A percentile compares a stretch with the other conserved stretches of the same genome.
Evolutionary conservation across 2,888 invertebrate species (phyloP).

Genomic region (Pollenia griseotomentosa): DNA sequence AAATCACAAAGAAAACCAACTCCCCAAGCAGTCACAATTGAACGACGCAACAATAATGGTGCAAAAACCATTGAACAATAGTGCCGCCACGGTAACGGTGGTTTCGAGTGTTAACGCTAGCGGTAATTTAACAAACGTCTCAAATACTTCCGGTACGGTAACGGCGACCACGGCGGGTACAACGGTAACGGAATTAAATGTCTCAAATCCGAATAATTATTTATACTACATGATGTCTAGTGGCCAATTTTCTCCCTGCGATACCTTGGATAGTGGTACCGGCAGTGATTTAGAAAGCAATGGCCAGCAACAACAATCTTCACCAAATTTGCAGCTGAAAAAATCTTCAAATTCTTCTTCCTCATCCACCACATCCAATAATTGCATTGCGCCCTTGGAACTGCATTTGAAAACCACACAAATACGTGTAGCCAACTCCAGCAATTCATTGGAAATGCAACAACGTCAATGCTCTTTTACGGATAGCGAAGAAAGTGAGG

Average conservation of each 20-base stretch:
- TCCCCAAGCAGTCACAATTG: slow-evolving; percentile 34
- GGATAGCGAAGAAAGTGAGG: slow-evolving; percentile 87
- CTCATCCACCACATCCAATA: slow-evolving; percentile 21
- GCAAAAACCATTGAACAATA: slow-evolving; percentile 74
- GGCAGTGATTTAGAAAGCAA: slow-evolving; percentile 90
- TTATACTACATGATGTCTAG: slow-evolving; percentile 87
- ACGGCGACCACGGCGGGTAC: slow-evolving; percentile 68
- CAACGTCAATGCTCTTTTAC: slow-evolving; percentile 85
- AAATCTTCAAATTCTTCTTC: slow-evolving; percentile 42
- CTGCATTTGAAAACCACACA: slow-evolving; percentile 82
- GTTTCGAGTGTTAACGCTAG: slow-evolving; percentile 37
- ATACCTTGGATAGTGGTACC: slow-evolving; percentile 93
- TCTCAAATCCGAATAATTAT: slow-evolving; percentile 79
- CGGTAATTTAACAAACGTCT: slow-evolving; percentile 18
- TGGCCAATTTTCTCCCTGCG: slow-evolving; percentile 92
- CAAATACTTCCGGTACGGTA: slow-evolving; percentile 25
- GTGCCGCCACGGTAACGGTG: slow-evolving; percentile 52
- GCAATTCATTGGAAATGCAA: slow-evolving; percentile 42
- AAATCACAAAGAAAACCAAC: slow-evolving; percentile 52
- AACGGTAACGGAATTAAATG: slow-evolving; percentile 79
- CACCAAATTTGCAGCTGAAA: slow-evolving; percentile 77
- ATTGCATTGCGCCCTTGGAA: slow-evolving; percentile 80
- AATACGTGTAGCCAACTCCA: slow-evolving; percentile 76
- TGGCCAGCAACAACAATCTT: slow-evolving; percentile 84
- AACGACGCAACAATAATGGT: slow-evolving; percentile 72